Base-by-base conservation (phyloP, 2,888 invertebrate species). In the Pseudococcus longispinus region DNA sequence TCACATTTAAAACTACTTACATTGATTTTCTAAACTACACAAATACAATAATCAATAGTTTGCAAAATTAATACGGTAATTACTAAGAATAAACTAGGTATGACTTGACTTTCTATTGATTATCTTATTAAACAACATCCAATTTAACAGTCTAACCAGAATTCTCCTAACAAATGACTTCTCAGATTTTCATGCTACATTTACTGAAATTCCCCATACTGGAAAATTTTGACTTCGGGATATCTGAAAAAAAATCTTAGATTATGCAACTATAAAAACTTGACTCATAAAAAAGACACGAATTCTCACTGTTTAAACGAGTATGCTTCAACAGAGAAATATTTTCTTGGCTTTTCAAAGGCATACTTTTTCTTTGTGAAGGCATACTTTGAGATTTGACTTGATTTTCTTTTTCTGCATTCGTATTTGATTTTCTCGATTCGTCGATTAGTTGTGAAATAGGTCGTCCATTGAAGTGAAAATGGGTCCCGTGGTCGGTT, bases 401-500 rank as follows among this genome's bases (percentile, higher is more conserved):
- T 80, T 20, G 42, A 42, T 42, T 80, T 80, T 80, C 77, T 20
- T 37, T 37, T 42, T 42, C 77, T 37, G 20, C n/a, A 23, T 42
- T 80, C n/a, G n/a, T 29, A 6, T 11, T 20, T 20, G 5, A 20
- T 20, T 42, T 80, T 37, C 77, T n/a, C 3, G 42, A 20, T 80
- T 80, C 77, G 42, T 80, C 77, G 11, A 80, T 80, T 20, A 37
- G 20, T 42, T 80, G 77, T 3, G 23, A 42, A 20, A 80, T 80
- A 20, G 77, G 77, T 20, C 77, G 77, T 20, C 77, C 77, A 42
- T 80, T 80, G 42, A 37, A 80, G 26, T 42, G 42, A 80, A 37
- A 80, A 42, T 37, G 77, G 9, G 6, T 42, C 0, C 42, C 77
- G 1, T 32, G 42, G 11, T 80, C 20, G n/a, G 42, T 37, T 80